Percentiles rank a stretch among this genome's conserved stretches.
phyloP scores from a whole-genome alignment of 2,797 vertebrate genomes.

The Tokudaia tokunoshimensis region DNA sequence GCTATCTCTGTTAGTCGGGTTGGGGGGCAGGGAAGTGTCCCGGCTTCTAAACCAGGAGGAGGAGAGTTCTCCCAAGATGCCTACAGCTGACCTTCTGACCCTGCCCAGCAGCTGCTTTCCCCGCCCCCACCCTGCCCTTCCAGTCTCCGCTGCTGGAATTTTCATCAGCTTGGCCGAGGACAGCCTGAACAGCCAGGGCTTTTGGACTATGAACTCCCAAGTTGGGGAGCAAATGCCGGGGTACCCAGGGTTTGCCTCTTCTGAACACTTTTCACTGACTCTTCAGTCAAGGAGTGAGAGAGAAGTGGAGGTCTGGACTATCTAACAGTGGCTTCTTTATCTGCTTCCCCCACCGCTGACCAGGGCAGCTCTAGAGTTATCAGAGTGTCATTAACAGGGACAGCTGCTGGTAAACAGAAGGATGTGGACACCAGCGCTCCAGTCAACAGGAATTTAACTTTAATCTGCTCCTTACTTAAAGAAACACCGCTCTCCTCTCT shows the following conservation, averaged over 20 bases:
- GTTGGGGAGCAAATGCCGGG: not conserved
- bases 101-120: constrained; percentile 56
- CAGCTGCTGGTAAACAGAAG: constrained; percentile 88
- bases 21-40: not conserved
- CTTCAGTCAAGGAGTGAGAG: constrained; percentile 74
- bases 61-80: constrained; percentile 66
- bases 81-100: constrained; percentile 81
- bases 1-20: not conserved
- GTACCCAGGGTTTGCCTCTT: constrained; percentile 74
- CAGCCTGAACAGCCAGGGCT: constrained; percentile 62
- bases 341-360: constrained; percentile 64
- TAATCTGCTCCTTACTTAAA: constrained; percentile 87
- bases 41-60: constrained; percentile 29
- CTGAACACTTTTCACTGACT: constrained; percentile 43
- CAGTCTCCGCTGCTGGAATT: constrained; percentile 75
- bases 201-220: not conserved
- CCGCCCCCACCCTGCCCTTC: not conserved
- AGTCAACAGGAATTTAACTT: constrained; percentile 88
- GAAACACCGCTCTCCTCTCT: constrained; percentile 80
- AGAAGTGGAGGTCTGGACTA: constrained; percentile 76
- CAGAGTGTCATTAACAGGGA: constrained; percentile 87
- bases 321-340: constrained; percentile 82
- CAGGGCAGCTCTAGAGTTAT: constrained; percentile 86
- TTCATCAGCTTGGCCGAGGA: constrained; percentile 61
- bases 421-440: constrained; percentile 86